Evolutionary conservation across 2,797 vertebrate species (phyloP).

Genomic region (Vipera ursinii): DNA sequence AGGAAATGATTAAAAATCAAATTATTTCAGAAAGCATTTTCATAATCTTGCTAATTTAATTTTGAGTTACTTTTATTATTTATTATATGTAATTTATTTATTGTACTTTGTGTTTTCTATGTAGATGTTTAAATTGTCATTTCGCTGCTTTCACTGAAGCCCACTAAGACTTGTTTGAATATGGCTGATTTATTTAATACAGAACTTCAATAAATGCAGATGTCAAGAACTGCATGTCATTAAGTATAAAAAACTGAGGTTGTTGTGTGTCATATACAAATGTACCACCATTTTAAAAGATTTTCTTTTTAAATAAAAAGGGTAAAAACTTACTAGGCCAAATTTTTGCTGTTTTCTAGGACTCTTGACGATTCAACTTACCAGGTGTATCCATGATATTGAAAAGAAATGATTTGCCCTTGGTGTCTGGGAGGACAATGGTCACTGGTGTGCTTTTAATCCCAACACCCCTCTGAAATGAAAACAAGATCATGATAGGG

Average conservation of each 20-base stretch:
- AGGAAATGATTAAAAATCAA: not conserved
- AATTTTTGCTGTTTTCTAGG: not conserved
- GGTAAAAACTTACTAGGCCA: not conserved
- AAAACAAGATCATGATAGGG: constrained; percentile 3
- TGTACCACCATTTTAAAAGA: not conserved
- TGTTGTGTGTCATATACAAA: not conserved
- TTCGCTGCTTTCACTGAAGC: not conserved
- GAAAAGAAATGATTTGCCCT: constrained; percentile 97
- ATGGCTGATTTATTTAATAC: not conserved
- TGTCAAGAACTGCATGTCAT: not conserved
- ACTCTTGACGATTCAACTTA: constrained; percentile 49
- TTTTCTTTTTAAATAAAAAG: not conserved
- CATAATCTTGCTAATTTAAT: not conserved
- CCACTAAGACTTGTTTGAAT: not conserved
- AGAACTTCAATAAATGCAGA: not conserved
- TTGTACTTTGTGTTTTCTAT: not conserved
- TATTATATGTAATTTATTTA: not conserved
- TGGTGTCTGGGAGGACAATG: constrained; percentile 93
- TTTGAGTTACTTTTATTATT: not conserved
- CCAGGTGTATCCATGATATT: constrained; percentile 99
- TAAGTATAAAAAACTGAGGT: not conserved
- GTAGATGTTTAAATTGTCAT: not conserved
- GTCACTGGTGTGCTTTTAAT: constrained; percentile 99
- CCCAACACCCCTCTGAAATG: constrained; percentile 89
- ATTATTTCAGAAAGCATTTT: not conserved